phyloP scores from a whole-genome alignment of 2,888 invertebrate species.

The Tillus elongatus region DNA sequence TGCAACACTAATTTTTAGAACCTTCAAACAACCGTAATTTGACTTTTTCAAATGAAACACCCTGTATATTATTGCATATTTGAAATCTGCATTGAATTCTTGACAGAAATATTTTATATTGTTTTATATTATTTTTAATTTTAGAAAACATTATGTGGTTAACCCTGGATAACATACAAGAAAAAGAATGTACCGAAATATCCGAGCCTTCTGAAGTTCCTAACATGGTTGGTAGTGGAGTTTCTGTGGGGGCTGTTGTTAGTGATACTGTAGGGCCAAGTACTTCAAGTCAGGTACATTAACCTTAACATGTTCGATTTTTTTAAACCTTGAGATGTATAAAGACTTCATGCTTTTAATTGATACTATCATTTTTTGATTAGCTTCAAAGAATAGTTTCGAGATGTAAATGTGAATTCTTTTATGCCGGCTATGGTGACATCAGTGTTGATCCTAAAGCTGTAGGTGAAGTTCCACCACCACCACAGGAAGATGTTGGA shows the following conservation, averaged over 20 bases:
- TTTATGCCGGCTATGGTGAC: constrained; percentile 90
- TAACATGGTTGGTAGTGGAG: constrained; percentile 85
- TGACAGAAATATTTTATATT: no score
- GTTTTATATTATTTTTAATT: no score
- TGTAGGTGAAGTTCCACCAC: constrained; percentile 58
- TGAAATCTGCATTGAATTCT: no score
- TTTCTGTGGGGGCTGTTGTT: constrained; percentile 94
- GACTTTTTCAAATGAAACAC: no score
- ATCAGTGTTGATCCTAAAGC: constrained; percentile 63
- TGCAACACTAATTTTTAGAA: no score
- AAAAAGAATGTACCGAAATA: constrained; percentile 68
- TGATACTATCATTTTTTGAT: no score
- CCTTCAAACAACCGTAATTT: no score
- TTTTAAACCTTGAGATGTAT: constrained; percentile 21
- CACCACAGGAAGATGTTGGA: constrained; percentile 54
- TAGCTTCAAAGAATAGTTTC: constrained; percentile 96
- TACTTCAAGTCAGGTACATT: constrained; percentile 44
- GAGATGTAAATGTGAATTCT: constrained; percentile 95
- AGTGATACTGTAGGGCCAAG: constrained; percentile 81
- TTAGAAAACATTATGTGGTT: constrained; percentile 95
- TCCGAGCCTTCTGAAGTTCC: constrained; percentile 77
- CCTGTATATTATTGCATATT: no score
- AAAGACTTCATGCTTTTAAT: no score
- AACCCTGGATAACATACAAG: constrained; percentile 86
- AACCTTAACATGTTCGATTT: constrained; percentile 5